These are phyloP conservation scores for Pterostichus madidus DNA, from an alignment of 2,888 invertebrate species.

Conservation along the genomic window DNA sequence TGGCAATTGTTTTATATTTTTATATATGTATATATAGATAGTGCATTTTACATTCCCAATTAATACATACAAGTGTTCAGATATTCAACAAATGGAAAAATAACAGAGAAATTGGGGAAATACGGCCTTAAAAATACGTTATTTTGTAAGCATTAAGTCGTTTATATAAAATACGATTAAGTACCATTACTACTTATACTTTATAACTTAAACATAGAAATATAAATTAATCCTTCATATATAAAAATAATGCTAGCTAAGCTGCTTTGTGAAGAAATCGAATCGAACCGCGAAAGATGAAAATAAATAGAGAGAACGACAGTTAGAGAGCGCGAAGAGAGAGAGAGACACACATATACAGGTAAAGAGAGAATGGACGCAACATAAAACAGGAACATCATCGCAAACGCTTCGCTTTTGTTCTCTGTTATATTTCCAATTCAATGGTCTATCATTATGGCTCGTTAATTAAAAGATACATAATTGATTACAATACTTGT, in stretches of 20 bases:
- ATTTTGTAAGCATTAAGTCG: slow-evolving; percentile 65
- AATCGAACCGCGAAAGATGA: slow-evolving; percentile 54
- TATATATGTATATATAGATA: slow-evolving; percentile 71
- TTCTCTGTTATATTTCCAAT: slow-evolving; percentile 67
- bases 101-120: slow-evolving; percentile 69
- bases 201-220: slow-evolving; percentile 63
- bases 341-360: slow-evolving; percentile 37
- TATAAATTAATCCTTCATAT: slow-evolving; percentile 65
- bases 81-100: slow-evolving; percentile 72
- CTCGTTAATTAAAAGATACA: slow-evolving; percentile 75
- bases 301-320: slow-evolving; percentile 47
- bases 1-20: slow-evolving; percentile 67
- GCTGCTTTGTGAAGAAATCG: slow-evolving; percentile 51
- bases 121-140: slow-evolving; percentile 62
- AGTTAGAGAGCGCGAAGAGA: slow-evolving; percentile 6
- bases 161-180: slow-evolving; percentile 65
- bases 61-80: slow-evolving; percentile 76
- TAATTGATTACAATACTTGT: slow-evolving; percentile 74
- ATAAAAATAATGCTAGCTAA: slow-evolving; percentile 56
- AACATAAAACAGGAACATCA: slow-evolving; percentile 66
- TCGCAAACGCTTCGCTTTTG: slow-evolving; percentile 47
- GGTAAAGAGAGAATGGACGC: slow-evolving; percentile 58
- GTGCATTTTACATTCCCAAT: slow-evolving; percentile 76
- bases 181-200: slow-evolving; percentile 64
- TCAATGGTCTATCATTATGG: slow-evolving; percentile 73